Base-by-base conservation (phyloP, 2,113 vertebrate genomes). In the Coregonus clupeaformis region DNA sequence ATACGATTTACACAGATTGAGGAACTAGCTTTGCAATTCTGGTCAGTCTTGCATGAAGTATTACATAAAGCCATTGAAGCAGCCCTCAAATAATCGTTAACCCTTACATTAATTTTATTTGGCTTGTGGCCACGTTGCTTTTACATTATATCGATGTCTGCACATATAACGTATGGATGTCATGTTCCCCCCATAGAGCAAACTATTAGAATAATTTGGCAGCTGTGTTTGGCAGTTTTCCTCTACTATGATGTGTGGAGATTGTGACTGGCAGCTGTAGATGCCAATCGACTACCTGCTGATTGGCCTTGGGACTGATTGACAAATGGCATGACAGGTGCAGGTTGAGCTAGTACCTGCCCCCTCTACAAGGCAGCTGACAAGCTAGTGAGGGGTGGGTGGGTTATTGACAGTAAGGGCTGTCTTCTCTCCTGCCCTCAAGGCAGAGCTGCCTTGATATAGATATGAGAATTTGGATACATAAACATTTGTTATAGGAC, bases 251-350 rank as follows among this genome's bases (percentile, higher is more conserved):
- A 52, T 52, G 12, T 52, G 16, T 18, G 3, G 49, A 16, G 16
- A 52, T 52, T 52, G 49, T 16, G 49, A 14, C 49, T 52, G 4
- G 49, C 49, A 52, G 49, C 49, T 16, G 49, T 18, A 52, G 4
- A 52, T 52, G 49, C 49, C 12, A 1, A 52, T 16, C 49, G 18
- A 27, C 77, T 82, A 78, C 79, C 79, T 85, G 78, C 77, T 86
- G 79, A 81, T 71, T 77, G 76, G 77, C 81, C 74, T 81, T 83
- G 74, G 70, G 68, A 71, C 49, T 47, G 47, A 67, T 68, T 74
- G 82, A 87, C 80, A 81, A 73, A 87, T 83, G 69, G 79, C 63
- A 65, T 76, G 77, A 80, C 85, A 87, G 85, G 77, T 83, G 83
- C 73, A 76, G 66, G 69, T 75, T 63, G 25, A 25, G 63, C 49